Base-by-base conservation (phyloP, 2,113 vertebrate genomes). In the Peucedramus taeniatus region DNA sequence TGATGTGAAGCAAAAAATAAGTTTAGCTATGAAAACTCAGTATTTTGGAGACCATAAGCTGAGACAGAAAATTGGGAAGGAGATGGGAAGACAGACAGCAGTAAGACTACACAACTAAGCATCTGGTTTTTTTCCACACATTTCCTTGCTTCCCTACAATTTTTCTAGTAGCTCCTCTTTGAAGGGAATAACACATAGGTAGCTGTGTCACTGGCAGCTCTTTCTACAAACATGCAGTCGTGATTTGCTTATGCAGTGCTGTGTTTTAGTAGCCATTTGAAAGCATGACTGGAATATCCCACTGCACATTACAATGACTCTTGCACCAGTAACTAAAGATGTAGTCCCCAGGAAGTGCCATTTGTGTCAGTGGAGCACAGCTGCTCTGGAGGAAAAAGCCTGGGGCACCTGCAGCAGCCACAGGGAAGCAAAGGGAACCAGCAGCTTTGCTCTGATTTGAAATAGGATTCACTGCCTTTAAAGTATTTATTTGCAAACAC, bases 321-420 rank as follows among this genome's bases (percentile, higher is more conserved):
- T 88, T 88, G 75, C 85, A 94, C 89, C 83, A 93, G 92, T 95
- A 96, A 96, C 72, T 96, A 96, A 96, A 95, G 96, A 94, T 76
- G 90, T 5, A 94, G 87, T 93, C 95, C 93, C 96, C 94, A 80
- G 93, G 92, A 97, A 96, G 82, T 59, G 72, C 61, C 84, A 94
- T 96, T 97, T 96, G 89, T 93, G 92, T 94, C 95, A 93, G 86
- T 15, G 68, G 51, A 94, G 89, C 90, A 94, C 97, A 97, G 97
- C 96, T 96, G 95, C 87, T 94, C 85, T 33, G 57, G 61, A 96
- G 79, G 60, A 93, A 95, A 96, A 96, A 94, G 95, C 95, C 97
- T 91, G 89, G 76, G 93, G 96, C 96, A 92, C 11, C 56, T 7
- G 1, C 85, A 86, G 92, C 79, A 96, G 82, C 72, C 45, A 91